Conservation (phyloP, 2,113 vertebrate species). For the Bagarius yarrelli region DNA sequence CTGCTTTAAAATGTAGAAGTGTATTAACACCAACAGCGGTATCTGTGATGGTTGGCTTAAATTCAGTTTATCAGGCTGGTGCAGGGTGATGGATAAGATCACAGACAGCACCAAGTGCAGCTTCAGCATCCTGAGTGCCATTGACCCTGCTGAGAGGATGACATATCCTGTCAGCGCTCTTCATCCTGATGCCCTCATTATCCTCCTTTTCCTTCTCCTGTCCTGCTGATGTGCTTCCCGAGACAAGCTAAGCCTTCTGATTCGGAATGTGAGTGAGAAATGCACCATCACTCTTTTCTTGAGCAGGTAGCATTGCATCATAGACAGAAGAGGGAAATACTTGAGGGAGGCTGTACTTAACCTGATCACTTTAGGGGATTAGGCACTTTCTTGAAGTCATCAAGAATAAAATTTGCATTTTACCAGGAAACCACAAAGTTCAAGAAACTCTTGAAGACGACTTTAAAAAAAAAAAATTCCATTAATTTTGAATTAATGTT, state of each 20-base stretch:
- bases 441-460: too few relatives aligned
- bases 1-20: not conserved
- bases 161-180: slow-evolving; percentile 51
- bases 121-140: slow-evolving; percentile 47
- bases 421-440: not conserved
- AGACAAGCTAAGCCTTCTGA: slow-evolving; percentile 19
- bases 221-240: slow-evolving; percentile 25
- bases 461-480: not conserved
- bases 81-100: slow-evolving; percentile 32
- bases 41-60: not conserved
- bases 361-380: not conserved
- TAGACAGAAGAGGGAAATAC: not conserved
- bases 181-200: slow-evolving; percentile 51
- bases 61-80: slow-evolving; percentile 14
- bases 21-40: not conserved
- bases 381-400: too few relatives aligned
- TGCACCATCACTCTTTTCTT: slow-evolving; percentile 17
- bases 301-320: slow-evolving; percentile 4
- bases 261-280: slow-evolving; percentile 8
- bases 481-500: not conserved
- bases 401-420: not conserved
- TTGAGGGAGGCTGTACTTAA: not conserved
- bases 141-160: slow-evolving; percentile 47
- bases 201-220: slow-evolving; percentile 40
- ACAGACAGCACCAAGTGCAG: slow-evolving; percentile 41